These are phyloP conservation scores for Bryconaethiops microstoma DNA, from an alignment of 2,797 vertebrate species.

Conservation along the genomic window DNA sequence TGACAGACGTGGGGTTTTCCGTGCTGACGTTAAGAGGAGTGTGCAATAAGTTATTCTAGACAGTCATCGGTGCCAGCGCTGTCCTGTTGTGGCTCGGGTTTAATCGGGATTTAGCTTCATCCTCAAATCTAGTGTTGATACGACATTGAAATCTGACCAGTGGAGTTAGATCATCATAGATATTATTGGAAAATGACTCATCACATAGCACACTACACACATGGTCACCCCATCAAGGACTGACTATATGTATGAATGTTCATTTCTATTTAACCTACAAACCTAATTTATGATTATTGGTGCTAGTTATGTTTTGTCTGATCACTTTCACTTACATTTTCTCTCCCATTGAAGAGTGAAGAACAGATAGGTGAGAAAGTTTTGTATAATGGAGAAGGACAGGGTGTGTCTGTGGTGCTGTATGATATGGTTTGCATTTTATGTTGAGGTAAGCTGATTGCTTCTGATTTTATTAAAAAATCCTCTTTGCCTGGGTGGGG, in stretches of 20 bases:
- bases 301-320: not conserved
- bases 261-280: not conserved
- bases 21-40: conserved; percentile 43
- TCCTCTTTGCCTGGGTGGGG: conserved; percentile 42
- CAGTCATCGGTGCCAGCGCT: conserved; percentile 58
- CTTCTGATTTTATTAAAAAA: conserved; percentile 39
- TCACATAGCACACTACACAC: conserved; percentile 20
- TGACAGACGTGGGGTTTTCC: conserved; percentile 32
- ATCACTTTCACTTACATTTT: not conserved
- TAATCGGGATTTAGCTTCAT: conserved; percentile 61
- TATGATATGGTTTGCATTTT: not conserved
- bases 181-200: conserved; percentile 40
- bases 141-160: conserved; percentile 51
- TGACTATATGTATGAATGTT: not conserved
- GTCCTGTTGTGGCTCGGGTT: conserved; percentile 59
- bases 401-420: conserved; percentile 37
- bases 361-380: not conserved
- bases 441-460: conserved; percentile 14
- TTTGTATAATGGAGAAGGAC: conserved; percentile 14
- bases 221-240: not conserved
- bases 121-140: conserved; percentile 55
- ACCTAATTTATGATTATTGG: not conserved
- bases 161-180: conserved; percentile 17
- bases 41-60: conserved; percentile 62
- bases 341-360: not conserved